These are phyloP conservation scores for Lamprologus callipterus DNA, from an alignment of 2,113 vertebrate genomes.

Conservation along the genomic window DNA sequence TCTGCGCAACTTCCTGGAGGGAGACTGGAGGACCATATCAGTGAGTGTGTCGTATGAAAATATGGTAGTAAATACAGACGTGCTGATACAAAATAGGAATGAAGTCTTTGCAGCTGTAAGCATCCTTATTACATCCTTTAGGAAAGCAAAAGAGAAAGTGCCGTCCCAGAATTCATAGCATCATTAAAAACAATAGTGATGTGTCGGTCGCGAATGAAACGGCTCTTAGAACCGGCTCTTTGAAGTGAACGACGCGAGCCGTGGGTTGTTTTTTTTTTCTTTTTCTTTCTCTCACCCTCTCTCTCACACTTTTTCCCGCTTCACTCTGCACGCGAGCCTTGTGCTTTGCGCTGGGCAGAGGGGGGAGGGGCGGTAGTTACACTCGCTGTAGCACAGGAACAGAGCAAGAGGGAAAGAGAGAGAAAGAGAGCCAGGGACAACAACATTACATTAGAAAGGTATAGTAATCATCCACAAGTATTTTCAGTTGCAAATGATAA, in stretches of 20 bases:
- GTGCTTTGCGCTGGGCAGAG: background rate
- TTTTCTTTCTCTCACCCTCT: fast-evolving
- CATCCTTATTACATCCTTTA: background rate
- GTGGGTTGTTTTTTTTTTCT: background rate
- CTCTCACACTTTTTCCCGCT: background rate
- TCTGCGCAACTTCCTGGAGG: constrained; percentile 94
- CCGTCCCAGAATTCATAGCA: background rate
- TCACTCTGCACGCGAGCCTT: fast-evolving
- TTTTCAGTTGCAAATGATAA: background rate
- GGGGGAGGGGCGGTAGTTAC: background rate
- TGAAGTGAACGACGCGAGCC: background rate
- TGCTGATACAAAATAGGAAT: background rate
- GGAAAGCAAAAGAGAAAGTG: background rate
- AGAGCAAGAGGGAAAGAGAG: fast-evolving
- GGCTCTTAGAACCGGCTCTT: background rate
- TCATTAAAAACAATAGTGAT: background rate
- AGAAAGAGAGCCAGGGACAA: background rate
- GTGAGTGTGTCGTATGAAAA: constrained; percentile 53
- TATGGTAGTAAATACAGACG: background rate
- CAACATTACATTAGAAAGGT: background rate
- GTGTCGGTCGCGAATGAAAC: fast-evolving
- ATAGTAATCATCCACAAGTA: background rate
- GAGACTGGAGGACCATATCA: constrained; percentile 94
- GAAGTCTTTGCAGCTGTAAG: background rate
- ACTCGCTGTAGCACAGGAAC: background rate